Percentiles rank a stretch among this genome's conserved stretches.
phyloP scores from a whole-genome alignment of 2,888 invertebrate species.

The Ophion ventricosus region DNA sequence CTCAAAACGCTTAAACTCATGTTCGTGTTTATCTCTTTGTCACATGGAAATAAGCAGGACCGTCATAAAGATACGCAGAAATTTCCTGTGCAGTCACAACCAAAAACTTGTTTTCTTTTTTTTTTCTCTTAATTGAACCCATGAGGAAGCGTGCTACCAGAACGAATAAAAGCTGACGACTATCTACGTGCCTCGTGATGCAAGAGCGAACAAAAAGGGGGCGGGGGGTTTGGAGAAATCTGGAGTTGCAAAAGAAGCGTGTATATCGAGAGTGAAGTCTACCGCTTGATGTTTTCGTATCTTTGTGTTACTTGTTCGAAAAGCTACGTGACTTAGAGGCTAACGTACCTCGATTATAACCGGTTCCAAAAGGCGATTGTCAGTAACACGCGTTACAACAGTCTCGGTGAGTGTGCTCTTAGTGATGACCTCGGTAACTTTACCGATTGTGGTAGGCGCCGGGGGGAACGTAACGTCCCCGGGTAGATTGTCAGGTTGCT shows the following conservation, averaged over 20 bases:
- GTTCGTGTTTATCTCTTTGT: constrained; percentile 71
- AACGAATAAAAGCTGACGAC: constrained; percentile 26
- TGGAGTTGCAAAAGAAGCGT: constrained; percentile 22
- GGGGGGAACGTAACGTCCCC: constrained; percentile 91
- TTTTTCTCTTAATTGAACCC: background rate
- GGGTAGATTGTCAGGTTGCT: constrained; percentile 87
- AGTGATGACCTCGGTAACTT: constrained; percentile 97
- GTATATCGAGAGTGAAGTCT: constrained; percentile 20
- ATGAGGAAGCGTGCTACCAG: background rate
- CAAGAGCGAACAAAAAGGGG: constrained; percentile 3
- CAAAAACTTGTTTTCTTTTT: constrained; percentile 11
- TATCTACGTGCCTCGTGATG: constrained; percentile 28
- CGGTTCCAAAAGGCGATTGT: constrained; percentile 94
- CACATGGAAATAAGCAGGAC: constrained; percentile 75
- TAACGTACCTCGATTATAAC: constrained; percentile 93
- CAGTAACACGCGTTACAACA: constrained; percentile 96
- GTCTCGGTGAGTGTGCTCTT: constrained; percentile 98
- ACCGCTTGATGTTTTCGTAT: background rate
- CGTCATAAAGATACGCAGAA: background rate
- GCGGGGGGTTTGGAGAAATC: background rate
- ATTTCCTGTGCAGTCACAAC: background rate
- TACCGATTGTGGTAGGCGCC: constrained; percentile 92
- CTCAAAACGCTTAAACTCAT: constrained; percentile 33
- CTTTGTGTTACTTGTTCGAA: background rate
- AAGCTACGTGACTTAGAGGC: constrained; percentile 34